Evolutionary conservation across 2,888 invertebrate species (phyloP), one percentile per base, ranked within the genome.

Genomic region (Lasioglossum leucozonium): DNA sequence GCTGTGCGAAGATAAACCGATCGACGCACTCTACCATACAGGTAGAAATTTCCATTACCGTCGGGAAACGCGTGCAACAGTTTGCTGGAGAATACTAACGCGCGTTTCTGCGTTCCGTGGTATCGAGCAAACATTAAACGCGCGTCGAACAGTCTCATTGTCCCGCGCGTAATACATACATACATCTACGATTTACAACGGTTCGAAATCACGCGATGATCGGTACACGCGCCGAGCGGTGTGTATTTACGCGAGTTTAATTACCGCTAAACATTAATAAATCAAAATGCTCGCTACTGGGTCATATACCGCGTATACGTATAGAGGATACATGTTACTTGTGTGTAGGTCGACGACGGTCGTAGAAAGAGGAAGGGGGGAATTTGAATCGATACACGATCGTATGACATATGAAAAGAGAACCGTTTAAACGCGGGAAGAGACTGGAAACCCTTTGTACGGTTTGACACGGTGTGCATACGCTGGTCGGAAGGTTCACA

Each of bases 391-490:
- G 34, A 71, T 85, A 71, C 47, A 69, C 55, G 40, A 79, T 76
- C 42, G 34, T 86, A 51, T 62, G 76, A 79, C 69, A 86, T 16
- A 76, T 86, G 72, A 77, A 82, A 78, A 44, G 72, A 77, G 72
- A 79, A 77, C 62, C 40, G 75, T 81, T 79, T 58, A 51, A 87
- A 84, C 88, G 83, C 78, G 84, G 71, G 65, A 87, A 84, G 37
- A 67, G 47, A 62, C 44, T 51, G 71, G 71, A 79, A 79, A 77
- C 67, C 71, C 84, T 87, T 87, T 81, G 55, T 75, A 77, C 37
- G 62, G 67, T 82, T 80, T 44, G 74, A 67, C 74, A 75, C 67
- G 42, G 72, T 30, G n/a, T 71, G 58, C 51, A 73, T 51, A 81
- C 40, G 16, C 79, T 86, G 67, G 47, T 71, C n/a, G 18, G 47